Base-by-base conservation (phyloP, 2,113 vertebrate genomes). In the Barnardius zonarius region DNA sequence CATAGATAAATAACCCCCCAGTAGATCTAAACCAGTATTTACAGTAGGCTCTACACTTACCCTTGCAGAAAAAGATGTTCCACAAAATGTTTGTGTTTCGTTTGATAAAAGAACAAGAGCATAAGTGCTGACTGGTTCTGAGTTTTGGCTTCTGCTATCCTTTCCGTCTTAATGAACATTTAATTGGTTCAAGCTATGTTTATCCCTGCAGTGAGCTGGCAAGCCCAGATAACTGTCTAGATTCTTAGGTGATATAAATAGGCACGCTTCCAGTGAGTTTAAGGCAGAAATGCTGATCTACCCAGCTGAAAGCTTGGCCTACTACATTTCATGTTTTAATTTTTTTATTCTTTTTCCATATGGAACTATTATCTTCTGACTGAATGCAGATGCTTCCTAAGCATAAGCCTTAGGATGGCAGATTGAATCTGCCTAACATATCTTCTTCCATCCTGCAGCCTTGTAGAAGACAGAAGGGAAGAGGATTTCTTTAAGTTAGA, bases 151-250 rank as follows among this genome's bases (percentile, higher is more conserved):
- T 25, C 86, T 91, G 69, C 12, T 59, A 35, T 61, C 54, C 72
- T 83, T 49, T 70, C 70, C 1, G 11, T 15, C 79, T 48, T 77
- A 83, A 95, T 76, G 92, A 96, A 96, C 79, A 43, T 82, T 81
- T 92, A 92, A 92, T 88, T 96, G 88, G 76, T 78, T 68, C 48
- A 81, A 96, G 88, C 73, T 61, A 41, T 94, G 83, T 88, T 94
- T 90, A 90, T 79, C 80, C 90, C 79, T 61, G 18, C 73, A 63
- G 79, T 88, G 90, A 93, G 94, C 94, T 86, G 92, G 85, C 90
- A 95, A 83, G 76, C 76, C 90, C 85, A 72, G 79, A 88, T 86
- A 86, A 88, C 61, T 66, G 33, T 75, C 73, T 63, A 88, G 92
- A 95, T 95, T 28, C 79, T 78, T 35, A 35, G 66, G 27, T 39